These are phyloP conservation scores for Agonopterix subpropinquella DNA, from an alignment of 2,888 invertebrate species.

Conservation along the genomic window DNA sequence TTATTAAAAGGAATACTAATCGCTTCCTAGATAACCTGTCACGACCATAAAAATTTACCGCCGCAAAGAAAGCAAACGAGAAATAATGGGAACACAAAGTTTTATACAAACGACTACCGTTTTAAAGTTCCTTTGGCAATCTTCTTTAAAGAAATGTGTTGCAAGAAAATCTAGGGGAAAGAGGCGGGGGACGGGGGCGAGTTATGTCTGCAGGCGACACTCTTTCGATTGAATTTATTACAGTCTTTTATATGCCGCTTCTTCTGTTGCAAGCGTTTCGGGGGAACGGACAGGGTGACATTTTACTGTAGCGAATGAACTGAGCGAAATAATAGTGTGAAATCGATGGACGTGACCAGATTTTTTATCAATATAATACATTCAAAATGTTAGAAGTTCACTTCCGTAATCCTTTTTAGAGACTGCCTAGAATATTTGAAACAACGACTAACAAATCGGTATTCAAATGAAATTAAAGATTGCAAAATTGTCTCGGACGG, in stretches of 20 bases:
- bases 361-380: background rate
- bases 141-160: conserved; percentile 48
- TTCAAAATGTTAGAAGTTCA: too few species aligned
- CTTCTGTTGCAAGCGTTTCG: background rate
- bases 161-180: conserved; percentile 21
- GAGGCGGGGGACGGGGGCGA: conserved; percentile 33
- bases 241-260: conserved; percentile 35
- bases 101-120: conserved; percentile 52
- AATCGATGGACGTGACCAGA: too few species aligned
- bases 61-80: conserved; percentile 23
- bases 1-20: too few species aligned
- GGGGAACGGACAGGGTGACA: background rate
- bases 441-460: too few species aligned
- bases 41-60: conserved; percentile 19
- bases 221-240: conserved; percentile 59
- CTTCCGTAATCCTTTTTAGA: too few species aligned
- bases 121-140: conserved; percentile 47
- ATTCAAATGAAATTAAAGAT: too few species aligned
- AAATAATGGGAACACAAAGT: conserved; percentile 40
- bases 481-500: too few species aligned
- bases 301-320: background rate
- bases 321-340: background rate
- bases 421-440: too few species aligned
- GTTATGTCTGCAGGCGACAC: conserved; percentile 51
- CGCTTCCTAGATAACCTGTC: background rate